Conservation (phyloP, 2,888 invertebrate genomes). For the Hemithea aestivaria region DNA sequence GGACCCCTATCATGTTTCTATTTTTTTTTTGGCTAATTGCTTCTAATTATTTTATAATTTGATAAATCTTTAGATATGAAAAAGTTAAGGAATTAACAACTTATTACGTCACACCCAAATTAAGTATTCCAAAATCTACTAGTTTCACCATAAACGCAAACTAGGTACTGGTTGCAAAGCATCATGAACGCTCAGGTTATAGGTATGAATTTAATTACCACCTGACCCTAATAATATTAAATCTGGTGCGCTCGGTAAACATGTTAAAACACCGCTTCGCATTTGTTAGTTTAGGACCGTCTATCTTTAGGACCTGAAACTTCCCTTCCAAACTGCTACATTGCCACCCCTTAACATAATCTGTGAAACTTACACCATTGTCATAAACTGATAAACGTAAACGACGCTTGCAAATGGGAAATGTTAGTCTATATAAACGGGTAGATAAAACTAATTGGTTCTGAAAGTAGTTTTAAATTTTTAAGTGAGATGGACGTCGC, state of each 20-base stretch:
- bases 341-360: slow-evolving; percentile 17
- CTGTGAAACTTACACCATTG: slow-evolving; percentile 18
- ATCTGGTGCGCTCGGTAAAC: slow-evolving; percentile 19
- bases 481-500: no score
- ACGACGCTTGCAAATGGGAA: slow-evolving; percentile 12
- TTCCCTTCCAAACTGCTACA: slow-evolving; percentile 17
- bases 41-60: no score
- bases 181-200: slow-evolving; percentile 11
- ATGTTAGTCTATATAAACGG: slow-evolving; percentile 5
- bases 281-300: slow-evolving; percentile 26
- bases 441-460: slow-evolving; percentile 3
- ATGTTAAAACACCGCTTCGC: slow-evolving; percentile 19
- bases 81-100: no score
- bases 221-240: slow-evolving; percentile 21
- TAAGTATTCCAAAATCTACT: slow-evolving; percentile 6
- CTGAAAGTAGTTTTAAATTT: background rate
- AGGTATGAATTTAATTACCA: slow-evolving; percentile 20
- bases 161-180: slow-evolving; percentile 5
- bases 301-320: slow-evolving; percentile 21
- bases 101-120: slow-evolving; percentile 1
- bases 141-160: slow-evolving; percentile 15
- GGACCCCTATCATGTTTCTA: no score
- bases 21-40: no score
- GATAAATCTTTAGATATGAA: no score
- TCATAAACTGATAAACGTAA: slow-evolving; percentile 20